phyloP scores from a whole-genome alignment of 2,888 invertebrate genomes.

The Galeopsomyia nigrocyanea region DNA sequence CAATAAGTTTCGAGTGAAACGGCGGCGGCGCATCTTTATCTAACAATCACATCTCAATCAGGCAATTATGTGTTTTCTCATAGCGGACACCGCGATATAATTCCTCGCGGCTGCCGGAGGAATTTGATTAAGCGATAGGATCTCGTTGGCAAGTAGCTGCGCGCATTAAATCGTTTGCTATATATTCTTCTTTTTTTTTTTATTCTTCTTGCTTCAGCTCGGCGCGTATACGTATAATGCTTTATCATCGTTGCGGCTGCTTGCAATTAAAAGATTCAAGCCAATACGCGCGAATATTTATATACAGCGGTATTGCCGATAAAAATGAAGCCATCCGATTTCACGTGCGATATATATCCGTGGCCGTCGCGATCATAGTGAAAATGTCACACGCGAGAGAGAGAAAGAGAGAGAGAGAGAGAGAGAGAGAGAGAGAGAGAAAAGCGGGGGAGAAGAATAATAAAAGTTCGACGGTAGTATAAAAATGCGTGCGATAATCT shows the following conservation, averaged over 20 bases:
- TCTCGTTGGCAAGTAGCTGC: constrained; percentile 8
- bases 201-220: not conserved
- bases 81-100: not conserved
- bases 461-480: too few species aligned
- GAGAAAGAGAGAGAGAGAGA: too few species aligned
- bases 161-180: constrained; percentile 1
- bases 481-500: constrained; percentile 21
- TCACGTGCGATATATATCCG: too few species aligned
- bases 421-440: too few species aligned
- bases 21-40: not conserved
- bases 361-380: too few species aligned
- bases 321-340: too few species aligned
- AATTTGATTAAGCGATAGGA: constrained; percentile 39
- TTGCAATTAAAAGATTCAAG: not conserved
- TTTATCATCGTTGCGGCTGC: not conserved
- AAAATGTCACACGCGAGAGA: too few species aligned
- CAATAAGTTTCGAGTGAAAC: too few species aligned
- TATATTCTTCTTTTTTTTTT: too few species aligned
- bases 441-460: too few species aligned
- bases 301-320: too few species aligned
- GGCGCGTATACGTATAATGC: not conserved
- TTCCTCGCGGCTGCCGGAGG: not conserved
- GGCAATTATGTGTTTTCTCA: constrained; percentile 25
- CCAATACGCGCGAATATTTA: too few species aligned
- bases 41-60: constrained; percentile 22